A percentile compares a stretch with the other conserved stretches of the same genome.
phyloP scores from a whole-genome alignment of 2,888 invertebrate genomes.

The Luffia ferchaultella region DNA sequence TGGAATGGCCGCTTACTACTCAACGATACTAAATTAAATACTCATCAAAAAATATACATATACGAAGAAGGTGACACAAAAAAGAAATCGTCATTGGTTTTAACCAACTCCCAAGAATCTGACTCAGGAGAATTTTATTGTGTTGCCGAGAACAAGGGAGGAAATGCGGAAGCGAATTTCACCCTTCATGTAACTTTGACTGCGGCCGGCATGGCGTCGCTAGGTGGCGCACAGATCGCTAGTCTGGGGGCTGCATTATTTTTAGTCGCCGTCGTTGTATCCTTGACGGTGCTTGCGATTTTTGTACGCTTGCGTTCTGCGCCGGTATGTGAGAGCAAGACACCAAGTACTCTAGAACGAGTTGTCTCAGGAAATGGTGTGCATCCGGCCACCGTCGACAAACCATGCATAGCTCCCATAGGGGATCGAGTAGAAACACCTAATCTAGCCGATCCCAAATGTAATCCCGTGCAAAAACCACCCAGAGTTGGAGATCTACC shows the following conservation, averaged over 20 bases:
- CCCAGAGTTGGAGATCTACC: conserved; percentile 73
- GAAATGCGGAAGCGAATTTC: conserved; percentile 88
- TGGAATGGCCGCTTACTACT: conserved; percentile 82
- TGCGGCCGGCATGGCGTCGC: conserved; percentile 80
- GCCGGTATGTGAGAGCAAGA: conserved; percentile 78
- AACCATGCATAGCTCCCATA: conserved; percentile 64
- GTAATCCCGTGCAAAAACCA: conserved; percentile 77
- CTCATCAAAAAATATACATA: conserved; percentile 78
- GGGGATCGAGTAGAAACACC: conserved; percentile 58
- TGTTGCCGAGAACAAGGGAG: conserved; percentile 89
- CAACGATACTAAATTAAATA: conserved; percentile 81
- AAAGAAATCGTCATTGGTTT: conserved; percentile 77
- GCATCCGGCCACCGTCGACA: conserved; percentile 51
- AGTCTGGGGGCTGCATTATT: conserved; percentile 85
- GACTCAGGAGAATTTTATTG: conserved; percentile 89
- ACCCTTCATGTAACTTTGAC: conserved; percentile 83
- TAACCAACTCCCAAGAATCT: conserved; percentile 84
- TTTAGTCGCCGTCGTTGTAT: conserved; percentile 77
- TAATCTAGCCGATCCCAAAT: conserved; percentile 46
- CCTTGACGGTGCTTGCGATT: conserved; percentile 74
- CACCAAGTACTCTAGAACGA: conserved; percentile 76
- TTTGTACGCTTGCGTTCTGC: conserved; percentile 78
- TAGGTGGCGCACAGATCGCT: conserved; percentile 86
- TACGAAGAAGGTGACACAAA: conserved; percentile 80
- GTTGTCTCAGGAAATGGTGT: conserved; percentile 70